Conservation (phyloP, 2,888 invertebrate species). For the Zele albiditarsus region DNA sequence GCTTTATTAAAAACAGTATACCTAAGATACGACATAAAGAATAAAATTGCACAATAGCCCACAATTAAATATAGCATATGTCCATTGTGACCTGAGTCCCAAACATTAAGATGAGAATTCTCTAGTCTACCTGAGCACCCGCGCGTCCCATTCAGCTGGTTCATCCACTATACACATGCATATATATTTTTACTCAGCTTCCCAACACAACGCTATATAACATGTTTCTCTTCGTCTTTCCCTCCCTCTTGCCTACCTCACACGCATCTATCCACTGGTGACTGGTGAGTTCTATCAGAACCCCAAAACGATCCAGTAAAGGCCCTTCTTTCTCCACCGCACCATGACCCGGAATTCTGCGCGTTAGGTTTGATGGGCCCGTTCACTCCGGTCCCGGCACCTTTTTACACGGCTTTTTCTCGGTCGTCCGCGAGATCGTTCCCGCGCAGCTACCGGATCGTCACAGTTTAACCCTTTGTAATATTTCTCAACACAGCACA, state of each 20-base stretch:
- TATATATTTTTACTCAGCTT: conserved; percentile 16
- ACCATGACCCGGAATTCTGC: conserved; percentile 50
- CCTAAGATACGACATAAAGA: neutral
- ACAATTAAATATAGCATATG: conserved; percentile 12
- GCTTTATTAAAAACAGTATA: neutral
- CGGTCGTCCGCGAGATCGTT: conserved; percentile 55
- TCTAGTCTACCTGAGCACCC: conserved; percentile 29
- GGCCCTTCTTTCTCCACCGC: conserved; percentile 26
- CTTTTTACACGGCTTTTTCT: conserved; percentile 56
- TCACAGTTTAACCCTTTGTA: conserved; percentile 58
- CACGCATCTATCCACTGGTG: neutral
- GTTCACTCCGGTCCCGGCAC: conserved; percentile 50
- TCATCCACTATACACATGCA: neutral
- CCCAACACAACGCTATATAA: neutral
- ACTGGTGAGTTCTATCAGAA: conserved; percentile 5
- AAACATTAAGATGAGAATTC: conserved; percentile 1
- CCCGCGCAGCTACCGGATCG: conserved; percentile 54
- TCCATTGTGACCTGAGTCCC: conserved; percentile 6
- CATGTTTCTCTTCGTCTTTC: conserved; percentile 25
- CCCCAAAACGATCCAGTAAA: conserved; percentile 26
- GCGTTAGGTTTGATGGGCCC: conserved; percentile 52
- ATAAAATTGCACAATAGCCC: conserved; percentile 11
- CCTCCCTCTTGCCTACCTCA: neutral
- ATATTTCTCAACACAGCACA: conserved; percentile 57
- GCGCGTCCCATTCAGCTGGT: conserved; percentile 32